Evolutionary conservation across 1,140 invertebrate genomes (phyloP).

Genomic region (Ganaspis sp.): DNA sequence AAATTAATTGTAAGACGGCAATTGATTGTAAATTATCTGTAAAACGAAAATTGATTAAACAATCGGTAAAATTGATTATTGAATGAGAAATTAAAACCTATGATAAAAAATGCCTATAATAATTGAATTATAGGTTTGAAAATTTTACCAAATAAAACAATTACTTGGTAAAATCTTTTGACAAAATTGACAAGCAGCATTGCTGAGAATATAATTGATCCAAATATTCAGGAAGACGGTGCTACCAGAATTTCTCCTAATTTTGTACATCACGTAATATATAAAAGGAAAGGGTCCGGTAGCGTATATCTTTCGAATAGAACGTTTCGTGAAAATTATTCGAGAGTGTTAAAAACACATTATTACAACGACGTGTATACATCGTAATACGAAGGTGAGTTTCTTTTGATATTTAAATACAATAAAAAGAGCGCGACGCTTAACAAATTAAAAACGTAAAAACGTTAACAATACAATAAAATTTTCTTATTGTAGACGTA

Average conservation of each 20-base stretch:
- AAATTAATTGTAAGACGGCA: no score
- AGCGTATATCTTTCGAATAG: not conserved
- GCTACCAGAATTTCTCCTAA: conserved; percentile 13
- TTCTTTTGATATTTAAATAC: conserved; percentile 14
- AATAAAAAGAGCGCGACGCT: conserved; percentile 58
- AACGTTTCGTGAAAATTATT: conserved; percentile 11
- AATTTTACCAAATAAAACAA: no score
- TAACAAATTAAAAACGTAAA: conserved; percentile 75
- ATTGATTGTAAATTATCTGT: no score
- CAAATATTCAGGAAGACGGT: not conserved
- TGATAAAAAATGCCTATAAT: no score
- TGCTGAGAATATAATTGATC: not conserved
- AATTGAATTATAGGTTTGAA: no score
- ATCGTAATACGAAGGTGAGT: conserved; percentile 13
- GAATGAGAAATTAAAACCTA: no score
- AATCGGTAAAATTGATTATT: no score
- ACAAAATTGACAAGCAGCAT: not conserved
- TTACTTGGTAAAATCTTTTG: not conserved
- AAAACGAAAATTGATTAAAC: no score
- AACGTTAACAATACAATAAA: conserved; percentile 72
- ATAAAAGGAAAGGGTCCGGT: not conserved
- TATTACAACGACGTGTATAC: conserved; percentile 2
- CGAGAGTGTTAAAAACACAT: conserved; percentile 25
- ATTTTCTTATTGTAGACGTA: conserved; percentile 69
- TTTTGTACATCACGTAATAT: not conserved